Percentiles rank a stretch among this genome's conserved stretches.
These are phyloP conservation scores for Panopea generosa DNA, from an alignment of 2,888 invertebrate genomes.

Conservation along the genomic window DNA sequence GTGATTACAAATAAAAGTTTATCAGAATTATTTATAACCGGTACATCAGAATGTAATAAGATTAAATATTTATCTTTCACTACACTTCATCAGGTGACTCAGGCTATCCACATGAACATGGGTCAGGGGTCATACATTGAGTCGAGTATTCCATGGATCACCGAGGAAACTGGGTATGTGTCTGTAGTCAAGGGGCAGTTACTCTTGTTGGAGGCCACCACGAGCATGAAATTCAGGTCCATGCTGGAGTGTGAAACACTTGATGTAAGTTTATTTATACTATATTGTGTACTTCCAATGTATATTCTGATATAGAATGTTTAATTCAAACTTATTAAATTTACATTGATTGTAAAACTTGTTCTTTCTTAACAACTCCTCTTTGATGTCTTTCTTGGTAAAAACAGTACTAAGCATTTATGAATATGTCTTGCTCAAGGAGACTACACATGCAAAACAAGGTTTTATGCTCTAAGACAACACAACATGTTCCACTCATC, in stretches of 20 bases:
- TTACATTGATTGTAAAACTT: neutral
- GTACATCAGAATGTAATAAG: too few species aligned
- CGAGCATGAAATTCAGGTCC: conserved; percentile 96
- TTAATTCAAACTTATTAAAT: neutral
- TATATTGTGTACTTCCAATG: too few species aligned
- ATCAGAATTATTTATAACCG: too few species aligned
- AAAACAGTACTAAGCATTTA: too few species aligned
- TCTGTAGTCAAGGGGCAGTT: conserved; percentile 97
- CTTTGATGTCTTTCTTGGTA: too few species aligned
- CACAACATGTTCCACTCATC: too few species aligned
- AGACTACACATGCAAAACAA: too few species aligned
- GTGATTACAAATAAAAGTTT: too few species aligned
- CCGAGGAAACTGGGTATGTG: conserved; percentile 93
- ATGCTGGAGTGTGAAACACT: conserved; percentile 97
- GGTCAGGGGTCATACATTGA: conserved; percentile 98
- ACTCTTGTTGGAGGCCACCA: conserved; percentile 97
- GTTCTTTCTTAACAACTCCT: too few species aligned
- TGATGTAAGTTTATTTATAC: conserved; percentile 87
- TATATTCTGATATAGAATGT: neutral
- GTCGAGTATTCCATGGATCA: conserved; percentile 96
- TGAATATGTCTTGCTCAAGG: too few species aligned
- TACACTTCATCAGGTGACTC: conserved; percentile 98
- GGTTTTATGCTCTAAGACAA: too few species aligned
- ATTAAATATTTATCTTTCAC: too few species aligned
- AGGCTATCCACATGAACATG: conserved; percentile 97